Evolutionary conservation across 2,113 vertebrate species (phyloP).

Genomic region (Catagonus wagneri): DNA sequence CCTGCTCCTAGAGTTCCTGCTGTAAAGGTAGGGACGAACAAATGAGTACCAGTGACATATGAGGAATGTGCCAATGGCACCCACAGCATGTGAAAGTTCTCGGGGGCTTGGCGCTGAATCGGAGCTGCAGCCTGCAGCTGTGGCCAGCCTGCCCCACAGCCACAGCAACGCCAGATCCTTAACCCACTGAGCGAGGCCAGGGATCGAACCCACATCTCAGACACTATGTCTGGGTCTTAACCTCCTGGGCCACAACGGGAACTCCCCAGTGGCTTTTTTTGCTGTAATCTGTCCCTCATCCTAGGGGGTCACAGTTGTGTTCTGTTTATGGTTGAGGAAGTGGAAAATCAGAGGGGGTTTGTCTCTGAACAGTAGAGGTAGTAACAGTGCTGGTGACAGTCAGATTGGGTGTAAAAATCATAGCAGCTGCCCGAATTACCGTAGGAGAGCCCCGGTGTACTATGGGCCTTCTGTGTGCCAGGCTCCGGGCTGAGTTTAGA

Average conservation of each 20-base stretch:
- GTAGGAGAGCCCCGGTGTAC: rapidly evolving
- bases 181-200: too few relatives aligned
- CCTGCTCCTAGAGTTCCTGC: background rate
- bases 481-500: rapidly evolving
- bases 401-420: background rate
- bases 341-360: background rate
- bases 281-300: background rate
- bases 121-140: too few relatives aligned
- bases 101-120: too few relatives aligned
- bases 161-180: too few relatives aligned
- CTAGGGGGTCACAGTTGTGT: background rate
- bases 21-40: background rate
- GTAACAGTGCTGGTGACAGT: background rate
- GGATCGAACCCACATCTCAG: too few relatives aligned
- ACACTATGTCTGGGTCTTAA: too few relatives aligned
- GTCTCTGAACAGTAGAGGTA: background rate
- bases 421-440: too few relatives aligned
- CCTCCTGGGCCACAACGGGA: too few relatives aligned
- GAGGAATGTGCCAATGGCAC: background rate
- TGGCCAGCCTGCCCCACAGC: too few relatives aligned
- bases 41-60: background rate
- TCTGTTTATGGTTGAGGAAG: background rate
- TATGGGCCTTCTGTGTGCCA: background rate
- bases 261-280: background rate
- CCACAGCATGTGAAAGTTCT: too few relatives aligned